These are phyloP conservation scores for Papilio machaon DNA, from an alignment of 1,140 invertebrate genomes.

Conservation along the genomic window DNA sequence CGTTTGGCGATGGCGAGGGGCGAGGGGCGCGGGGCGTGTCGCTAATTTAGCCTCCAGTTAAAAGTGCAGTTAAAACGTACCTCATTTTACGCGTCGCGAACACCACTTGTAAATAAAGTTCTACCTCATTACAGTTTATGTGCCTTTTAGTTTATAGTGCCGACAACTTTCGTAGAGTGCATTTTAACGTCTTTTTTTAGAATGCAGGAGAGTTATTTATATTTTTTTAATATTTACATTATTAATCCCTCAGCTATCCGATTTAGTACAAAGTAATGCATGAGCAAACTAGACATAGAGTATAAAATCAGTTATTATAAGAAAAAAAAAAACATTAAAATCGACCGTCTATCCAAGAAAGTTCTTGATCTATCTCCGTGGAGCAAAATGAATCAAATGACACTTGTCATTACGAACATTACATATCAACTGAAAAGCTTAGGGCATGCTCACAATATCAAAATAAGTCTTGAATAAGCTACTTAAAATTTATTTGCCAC, in stretches of 20 bases:
- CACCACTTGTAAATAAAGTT: slow-evolving; percentile 28
- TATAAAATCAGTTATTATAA: too few relatives aligned
- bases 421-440: too few relatives aligned
- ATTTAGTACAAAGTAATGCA: too few relatives aligned
- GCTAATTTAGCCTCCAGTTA: slow-evolving; percentile 17
- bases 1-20: background rate
- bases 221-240: background rate
- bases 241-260: background rate
- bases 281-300: too few relatives aligned
- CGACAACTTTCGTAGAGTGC: slow-evolving; percentile 16
- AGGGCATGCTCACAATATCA: too few relatives aligned
- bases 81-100: slow-evolving; percentile 27
- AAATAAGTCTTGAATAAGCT: too few relatives aligned
- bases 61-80: slow-evolving; percentile 26
- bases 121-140: slow-evolving; percentile 26
- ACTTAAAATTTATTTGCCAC: too few relatives aligned
- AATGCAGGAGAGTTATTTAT: background rate
- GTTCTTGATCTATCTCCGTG: too few relatives aligned
- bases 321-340: too few relatives aligned
- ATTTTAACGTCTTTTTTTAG: slow-evolving; percentile 13
- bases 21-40: background rate
- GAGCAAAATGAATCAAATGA: too few relatives aligned
- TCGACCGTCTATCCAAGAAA: too few relatives aligned
- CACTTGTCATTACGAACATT: too few relatives aligned
- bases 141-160: slow-evolving; percentile 27